Conservation (phyloP, 1,140 invertebrate genomes). For the Bombus waltoni region DNA sequence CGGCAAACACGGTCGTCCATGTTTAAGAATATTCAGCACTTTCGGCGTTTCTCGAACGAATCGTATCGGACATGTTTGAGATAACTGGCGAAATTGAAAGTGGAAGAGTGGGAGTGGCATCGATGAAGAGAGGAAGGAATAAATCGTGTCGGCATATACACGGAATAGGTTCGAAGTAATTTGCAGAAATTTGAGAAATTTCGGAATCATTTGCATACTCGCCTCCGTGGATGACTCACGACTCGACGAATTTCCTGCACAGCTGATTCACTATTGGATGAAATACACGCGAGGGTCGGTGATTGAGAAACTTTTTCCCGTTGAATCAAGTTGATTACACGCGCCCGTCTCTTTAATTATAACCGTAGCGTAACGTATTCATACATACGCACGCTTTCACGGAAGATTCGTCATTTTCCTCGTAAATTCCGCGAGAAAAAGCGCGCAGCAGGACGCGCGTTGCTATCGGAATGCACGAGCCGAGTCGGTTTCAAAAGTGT, state of each 20-base stretch:
- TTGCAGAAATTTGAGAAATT: background rate
- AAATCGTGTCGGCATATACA: background rate
- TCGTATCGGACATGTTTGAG: too few relatives aligned
- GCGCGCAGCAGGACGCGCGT: background rate
- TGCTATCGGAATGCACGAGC: background rate
- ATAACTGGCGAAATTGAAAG: background rate
- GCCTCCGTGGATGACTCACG: background rate
- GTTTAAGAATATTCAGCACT: background rate
- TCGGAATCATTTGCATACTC: background rate
- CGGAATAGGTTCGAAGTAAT: background rate
- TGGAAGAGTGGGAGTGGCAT: too few relatives aligned
- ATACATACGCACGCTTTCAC: background rate
- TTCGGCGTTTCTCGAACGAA: background rate
- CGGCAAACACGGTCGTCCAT: background rate
- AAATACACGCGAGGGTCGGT: background rate
- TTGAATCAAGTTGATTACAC: constrained; percentile 26
- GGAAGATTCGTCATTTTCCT: background rate
- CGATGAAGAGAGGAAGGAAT: background rate
- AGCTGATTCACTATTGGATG: constrained; percentile 10
- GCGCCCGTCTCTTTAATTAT: too few relatives aligned
- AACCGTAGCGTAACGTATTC: too few relatives aligned
- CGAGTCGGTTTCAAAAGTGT: constrained; percentile 25
- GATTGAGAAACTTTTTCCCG: background rate
- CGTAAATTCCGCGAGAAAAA: background rate
- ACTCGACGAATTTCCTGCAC: background rate